Evolutionary conservation across 1,140 invertebrate species (phyloP), one percentile per base, ranked within the genome.

Genomic region (Atta cephalotes): DNA sequence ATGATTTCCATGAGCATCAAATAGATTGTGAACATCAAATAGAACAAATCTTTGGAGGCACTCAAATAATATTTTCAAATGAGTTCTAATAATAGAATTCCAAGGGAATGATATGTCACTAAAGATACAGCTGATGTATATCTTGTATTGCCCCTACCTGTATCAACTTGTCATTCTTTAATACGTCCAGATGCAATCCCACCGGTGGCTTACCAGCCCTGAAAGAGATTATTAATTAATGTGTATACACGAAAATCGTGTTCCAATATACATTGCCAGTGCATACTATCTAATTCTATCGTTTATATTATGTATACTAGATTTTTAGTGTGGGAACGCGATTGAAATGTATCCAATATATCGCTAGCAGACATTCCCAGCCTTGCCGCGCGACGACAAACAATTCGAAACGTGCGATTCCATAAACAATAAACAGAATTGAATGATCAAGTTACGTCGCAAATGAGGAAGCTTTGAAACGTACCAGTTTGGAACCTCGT

Each of bases 151-250:
- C 3, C 7, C 2, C 92, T 95, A 97, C 97, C 96, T 98, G 97
- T 87, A 99, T 98, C 66, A 99, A 96, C 96, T 99, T 99, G 68
- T 99, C 98, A 66, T 98, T 98, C 96, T 99, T 99, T 74, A 98
- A 95, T 5, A 99, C 99, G 96, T 99, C 99, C 91, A 99, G 97
- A 96, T 99, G 99, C 70, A 99, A 96, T 18, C 99, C 99, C 63
- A 98, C 97, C 28, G 99, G 98, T 77, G 99, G 99, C 95, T 99
- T 99, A 21, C 98, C 98, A 91, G 99, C 99, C 99, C 99, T 99
- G 93, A 92, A 97, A 96, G 85, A n/a, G 4, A 12, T 89, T 86
- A 93, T 68, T 90, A 92, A 92, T 71, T 71, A 45, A 45, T 87
- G 49, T 51, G 3, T 51, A 45, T 45, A 39, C 39, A 10, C 2